Conservation (phyloP, 2,797 vertebrate species). For the Peromyscus attwateri region DNA sequence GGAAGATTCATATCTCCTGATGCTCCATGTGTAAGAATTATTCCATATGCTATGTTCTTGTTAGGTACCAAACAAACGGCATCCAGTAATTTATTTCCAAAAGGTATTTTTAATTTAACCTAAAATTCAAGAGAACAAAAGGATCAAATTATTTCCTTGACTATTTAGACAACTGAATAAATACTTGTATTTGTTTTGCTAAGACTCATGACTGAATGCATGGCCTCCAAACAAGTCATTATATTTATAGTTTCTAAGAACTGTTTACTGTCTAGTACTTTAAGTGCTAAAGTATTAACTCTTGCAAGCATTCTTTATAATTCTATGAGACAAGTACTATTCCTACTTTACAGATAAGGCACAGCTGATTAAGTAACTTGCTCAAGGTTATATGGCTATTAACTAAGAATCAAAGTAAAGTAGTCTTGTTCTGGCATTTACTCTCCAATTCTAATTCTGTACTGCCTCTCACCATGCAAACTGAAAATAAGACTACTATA, state of each 20-base stretch:
- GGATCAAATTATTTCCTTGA: constrained; percentile 53
- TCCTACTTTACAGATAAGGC: constrained; percentile 43
- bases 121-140: constrained; percentile 85
- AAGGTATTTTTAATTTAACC: constrained; percentile 93
- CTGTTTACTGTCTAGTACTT: constrained; percentile 12
- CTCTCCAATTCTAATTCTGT: constrained; percentile 28
- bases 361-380: constrained; percentile 36
- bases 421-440: neutral
- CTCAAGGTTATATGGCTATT: constrained; percentile 13
- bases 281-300: constrained; percentile 44
- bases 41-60: constrained; percentile 84
- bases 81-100: constrained; percentile 91
- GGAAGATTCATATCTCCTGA: constrained; percentile 96
- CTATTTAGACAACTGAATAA: constrained; percentile 62
- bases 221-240: constrained; percentile 50
- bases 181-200: constrained; percentile 5
- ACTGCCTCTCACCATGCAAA: constrained; percentile 24
- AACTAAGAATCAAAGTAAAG: constrained; percentile 42
- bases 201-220: constrained; percentile 57
- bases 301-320: constrained; percentile 59
- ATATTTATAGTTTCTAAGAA: constrained; percentile 60
- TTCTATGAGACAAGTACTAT: constrained; percentile 44
- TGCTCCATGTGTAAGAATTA: constrained; percentile 95
- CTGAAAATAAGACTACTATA: constrained; percentile 55
- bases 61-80: constrained; percentile 90